These are phyloP conservation scores for Oegoconia quadripuncta DNA, from an alignment of 2,888 invertebrate species.

Conservation along the genomic window DNA sequence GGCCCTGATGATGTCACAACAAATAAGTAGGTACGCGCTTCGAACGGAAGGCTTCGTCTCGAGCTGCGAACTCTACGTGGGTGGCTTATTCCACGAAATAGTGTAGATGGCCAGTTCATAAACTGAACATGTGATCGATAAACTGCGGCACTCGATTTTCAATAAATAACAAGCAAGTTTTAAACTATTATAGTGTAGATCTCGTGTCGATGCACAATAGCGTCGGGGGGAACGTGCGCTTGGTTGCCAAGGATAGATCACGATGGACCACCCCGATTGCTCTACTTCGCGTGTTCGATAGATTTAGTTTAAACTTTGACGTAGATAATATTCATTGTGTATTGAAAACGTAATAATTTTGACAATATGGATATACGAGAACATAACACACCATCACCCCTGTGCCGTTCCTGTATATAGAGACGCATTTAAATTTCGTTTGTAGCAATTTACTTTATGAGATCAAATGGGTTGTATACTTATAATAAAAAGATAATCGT, in stretches of 20 bases:
- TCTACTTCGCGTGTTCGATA: neutral
- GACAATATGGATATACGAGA: too few species aligned
- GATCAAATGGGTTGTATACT: constrained; percentile 9
- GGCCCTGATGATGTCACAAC: constrained; percentile 21
- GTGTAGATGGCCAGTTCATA: constrained; percentile 47
- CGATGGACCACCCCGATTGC: constrained; percentile 7
- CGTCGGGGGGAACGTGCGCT: constrained; percentile 1
- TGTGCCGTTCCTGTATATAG: too few species aligned
- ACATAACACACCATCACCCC: too few species aligned
- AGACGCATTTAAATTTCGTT: too few species aligned
- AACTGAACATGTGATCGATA: constrained; percentile 44
- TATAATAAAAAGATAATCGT: constrained; percentile 65
- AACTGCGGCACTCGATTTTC: constrained; percentile 42
- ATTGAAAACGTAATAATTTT: too few species aligned
- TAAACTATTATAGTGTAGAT: constrained; percentile 31
- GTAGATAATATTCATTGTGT: too few species aligned
- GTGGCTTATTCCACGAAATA: constrained; percentile 69
- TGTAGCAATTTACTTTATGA: neutral
- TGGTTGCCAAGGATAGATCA: neutral
- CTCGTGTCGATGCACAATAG: constrained; percentile 9
- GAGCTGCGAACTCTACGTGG: constrained; percentile 49
- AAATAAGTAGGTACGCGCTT: constrained; percentile 37
- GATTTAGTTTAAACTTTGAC: too few species aligned
- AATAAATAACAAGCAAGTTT: constrained; percentile 32
- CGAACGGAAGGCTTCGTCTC: constrained; percentile 35